Conservation (phyloP, 2,888 invertebrate genomes). For the Drosophila mayaguana region DNA sequence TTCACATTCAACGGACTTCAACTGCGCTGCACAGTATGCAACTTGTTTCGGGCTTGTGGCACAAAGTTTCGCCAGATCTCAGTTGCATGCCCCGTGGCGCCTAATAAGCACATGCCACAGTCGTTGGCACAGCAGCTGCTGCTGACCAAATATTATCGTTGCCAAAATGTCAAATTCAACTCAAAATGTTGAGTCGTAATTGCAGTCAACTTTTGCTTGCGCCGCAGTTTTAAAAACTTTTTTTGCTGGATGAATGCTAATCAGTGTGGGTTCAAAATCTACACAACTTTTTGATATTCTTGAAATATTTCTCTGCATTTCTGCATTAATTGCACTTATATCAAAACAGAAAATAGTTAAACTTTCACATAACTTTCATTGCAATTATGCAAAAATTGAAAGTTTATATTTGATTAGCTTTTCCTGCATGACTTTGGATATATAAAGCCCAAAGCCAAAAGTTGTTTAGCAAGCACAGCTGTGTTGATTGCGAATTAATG, state of each 20-base stretch:
- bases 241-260: neutral
- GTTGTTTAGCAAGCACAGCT: neutral
- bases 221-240: neutral
- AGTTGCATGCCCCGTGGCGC: slow-evolving; percentile 39
- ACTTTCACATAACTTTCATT: neutral
- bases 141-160: slow-evolving; percentile 12
- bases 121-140: slow-evolving; percentile 11
- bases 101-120: slow-evolving; percentile 9
- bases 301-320: neutral
- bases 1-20: slow-evolving; percentile 10
- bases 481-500: neutral
- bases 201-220: slow-evolving; percentile 31
- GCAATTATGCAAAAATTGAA: neutral
- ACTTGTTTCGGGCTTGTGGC: slow-evolving; percentile 22
- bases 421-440: neutral
- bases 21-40: slow-evolving; percentile 40
- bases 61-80: slow-evolving; percentile 26
- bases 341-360: neutral
- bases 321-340: neutral
- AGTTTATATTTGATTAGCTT: neutral
- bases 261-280: neutral
- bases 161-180: slow-evolving; percentile 40
- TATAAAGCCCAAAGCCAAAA: neutral
- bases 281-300: neutral
- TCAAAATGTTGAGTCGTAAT: slow-evolving; percentile 43